Evolutionary conservation across 2,888 invertebrate species (phyloP).

Genomic region (Ametastegia equiseti): DNA sequence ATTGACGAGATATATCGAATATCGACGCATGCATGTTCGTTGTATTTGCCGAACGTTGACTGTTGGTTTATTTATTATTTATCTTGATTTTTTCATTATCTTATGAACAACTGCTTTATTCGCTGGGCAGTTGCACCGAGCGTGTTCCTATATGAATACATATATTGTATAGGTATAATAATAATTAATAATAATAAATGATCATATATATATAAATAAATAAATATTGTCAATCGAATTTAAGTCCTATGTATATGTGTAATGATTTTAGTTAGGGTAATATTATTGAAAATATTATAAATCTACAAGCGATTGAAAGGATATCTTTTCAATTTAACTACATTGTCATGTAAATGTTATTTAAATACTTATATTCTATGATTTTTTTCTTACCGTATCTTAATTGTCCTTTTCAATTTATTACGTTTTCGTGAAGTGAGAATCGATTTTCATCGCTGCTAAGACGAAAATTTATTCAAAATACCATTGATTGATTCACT

Average conservation of each 20-base stretch:
- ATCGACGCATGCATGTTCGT: background rate
- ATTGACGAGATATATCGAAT: background rate
- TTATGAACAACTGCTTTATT: constrained; percentile 21
- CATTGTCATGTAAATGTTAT: background rate
- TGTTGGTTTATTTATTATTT: background rate
- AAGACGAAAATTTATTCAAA: too few species aligned
- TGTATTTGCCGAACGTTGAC: background rate
- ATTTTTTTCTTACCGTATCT: too few species aligned
- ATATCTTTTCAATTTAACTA: constrained; percentile 23
- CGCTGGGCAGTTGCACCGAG: constrained; percentile 38
- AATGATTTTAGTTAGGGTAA: constrained; percentile 17
- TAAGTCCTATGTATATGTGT: constrained; percentile 1
- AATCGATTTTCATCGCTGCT: too few species aligned
- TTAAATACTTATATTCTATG: too few species aligned
- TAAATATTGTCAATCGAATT: constrained; percentile 18
- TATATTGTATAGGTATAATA: background rate
- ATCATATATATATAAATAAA: constrained; percentile 11
- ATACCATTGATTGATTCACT: too few species aligned
- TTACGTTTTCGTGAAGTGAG: too few species aligned
- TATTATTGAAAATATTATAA: constrained; percentile 21
- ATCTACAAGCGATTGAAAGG: constrained; percentile 23
- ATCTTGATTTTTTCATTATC: background rate
- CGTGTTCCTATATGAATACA: constrained; percentile 38
- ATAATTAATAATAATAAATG: background rate
- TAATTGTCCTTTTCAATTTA: too few species aligned